Percentiles rank a stretch among this genome's conserved stretches.
Conservation (phyloP, 2,113 vertebrate genomes). For the Pygoscelis adeliae region DNA sequence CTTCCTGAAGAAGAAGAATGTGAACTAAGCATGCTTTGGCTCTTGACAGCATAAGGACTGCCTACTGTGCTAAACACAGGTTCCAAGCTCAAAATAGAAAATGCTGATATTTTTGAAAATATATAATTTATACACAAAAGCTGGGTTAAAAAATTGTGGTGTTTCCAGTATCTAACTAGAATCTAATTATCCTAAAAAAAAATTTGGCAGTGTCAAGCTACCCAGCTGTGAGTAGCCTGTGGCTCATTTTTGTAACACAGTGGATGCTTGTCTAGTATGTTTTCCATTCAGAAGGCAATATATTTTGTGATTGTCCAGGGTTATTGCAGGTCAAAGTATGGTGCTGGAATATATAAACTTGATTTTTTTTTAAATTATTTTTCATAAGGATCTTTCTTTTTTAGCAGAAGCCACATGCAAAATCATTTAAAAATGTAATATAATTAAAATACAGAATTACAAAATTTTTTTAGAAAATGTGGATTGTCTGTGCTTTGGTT, state of each 20-base stretch:
- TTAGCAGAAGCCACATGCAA: neutral
- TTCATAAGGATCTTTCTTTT: neutral
- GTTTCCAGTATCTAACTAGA: conserved; percentile 43
- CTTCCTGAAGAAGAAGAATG: neutral
- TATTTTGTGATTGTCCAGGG: neutral
- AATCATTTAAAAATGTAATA: neutral
- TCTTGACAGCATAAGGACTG: conserved; percentile 11
- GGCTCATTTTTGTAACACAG: conserved; percentile 10
- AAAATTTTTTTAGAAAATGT: neutral
- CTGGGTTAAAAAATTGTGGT: conserved; percentile 12
- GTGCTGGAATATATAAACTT: neutral
- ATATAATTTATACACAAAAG: conserved; percentile 64
- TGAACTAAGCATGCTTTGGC: neutral
- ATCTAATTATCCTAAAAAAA: conserved; percentile 57
- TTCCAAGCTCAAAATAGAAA: conserved; percentile 63
- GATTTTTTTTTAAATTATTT: neutral
- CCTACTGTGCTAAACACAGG: conserved; percentile 56
- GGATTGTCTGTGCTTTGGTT: neutral
- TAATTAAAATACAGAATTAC: neutral
- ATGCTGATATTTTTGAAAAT: conserved; percentile 61
- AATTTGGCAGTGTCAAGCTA: conserved; percentile 5
- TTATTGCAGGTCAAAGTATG: neutral
- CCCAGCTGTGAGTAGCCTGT: conserved; percentile 32
- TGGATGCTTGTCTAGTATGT: neutral
- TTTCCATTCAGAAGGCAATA: neutral